Evolutionary conservation across 2,113 vertebrate species (phyloP).

Genomic region (Nerophis ophidion): DNA sequence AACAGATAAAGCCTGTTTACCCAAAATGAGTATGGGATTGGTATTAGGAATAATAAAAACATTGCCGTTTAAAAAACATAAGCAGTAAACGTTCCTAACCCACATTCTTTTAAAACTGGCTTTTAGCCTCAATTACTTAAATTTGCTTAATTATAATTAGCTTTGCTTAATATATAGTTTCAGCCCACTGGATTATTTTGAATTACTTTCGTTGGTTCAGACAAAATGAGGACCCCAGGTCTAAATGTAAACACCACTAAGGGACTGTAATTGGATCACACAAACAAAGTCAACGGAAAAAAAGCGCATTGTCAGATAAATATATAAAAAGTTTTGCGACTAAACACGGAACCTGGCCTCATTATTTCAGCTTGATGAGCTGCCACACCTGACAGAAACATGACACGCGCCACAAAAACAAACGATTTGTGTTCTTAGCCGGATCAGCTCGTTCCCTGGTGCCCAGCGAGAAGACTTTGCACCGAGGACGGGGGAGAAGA

Average conservation of each 20-base stretch:
- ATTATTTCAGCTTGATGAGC: constrained; percentile 70
- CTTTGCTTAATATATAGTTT: constrained; percentile 21
- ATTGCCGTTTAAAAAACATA: constrained; percentile 42
- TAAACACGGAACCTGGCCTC: constrained; percentile 60
- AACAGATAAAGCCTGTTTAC: neutral
- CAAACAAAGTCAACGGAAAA: constrained; percentile 23
- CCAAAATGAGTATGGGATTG: constrained; percentile 6
- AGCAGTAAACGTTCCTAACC: constrained; percentile 35
- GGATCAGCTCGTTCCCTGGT: constrained; percentile 50
- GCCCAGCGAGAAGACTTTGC: constrained; percentile 42
- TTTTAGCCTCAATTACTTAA: constrained; percentile 43
- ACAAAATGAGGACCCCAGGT: neutral
- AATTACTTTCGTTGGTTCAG: neutral
- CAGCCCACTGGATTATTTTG: neutral
- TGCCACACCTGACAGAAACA: constrained; percentile 69
- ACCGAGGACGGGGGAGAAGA: constrained; percentile 25
- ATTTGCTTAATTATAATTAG: constrained; percentile 36
- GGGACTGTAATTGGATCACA: neutral
- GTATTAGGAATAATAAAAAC: constrained; percentile 37
- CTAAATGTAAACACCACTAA: constrained; percentile 18
- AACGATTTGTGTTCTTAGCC: constrained; percentile 46
- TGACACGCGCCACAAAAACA: constrained; percentile 52
- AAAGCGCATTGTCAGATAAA: constrained; percentile 42
- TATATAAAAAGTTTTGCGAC: constrained; percentile 51
- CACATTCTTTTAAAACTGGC: constrained; percentile 35